phyloP scores from a whole-genome alignment of 2,113 vertebrate species.

The Passer montanus region DNA sequence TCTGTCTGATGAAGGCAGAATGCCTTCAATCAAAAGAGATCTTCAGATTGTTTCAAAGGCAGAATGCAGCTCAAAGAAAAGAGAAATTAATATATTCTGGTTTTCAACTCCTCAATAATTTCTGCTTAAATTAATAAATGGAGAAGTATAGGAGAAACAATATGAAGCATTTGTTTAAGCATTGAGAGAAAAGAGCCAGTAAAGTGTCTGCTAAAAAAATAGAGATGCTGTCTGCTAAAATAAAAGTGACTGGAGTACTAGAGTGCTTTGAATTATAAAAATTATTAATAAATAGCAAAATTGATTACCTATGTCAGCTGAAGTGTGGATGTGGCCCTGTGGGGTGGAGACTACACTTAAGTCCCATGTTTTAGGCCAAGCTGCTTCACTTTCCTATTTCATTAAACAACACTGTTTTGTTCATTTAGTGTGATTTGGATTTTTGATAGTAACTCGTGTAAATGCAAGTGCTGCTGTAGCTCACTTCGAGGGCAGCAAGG shows the following conservation, averaged over 20 bases:
- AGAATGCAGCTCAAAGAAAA: neutral
- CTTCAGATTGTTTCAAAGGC: neutral
- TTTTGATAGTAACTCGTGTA: neutral
- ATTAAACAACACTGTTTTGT: neutral
- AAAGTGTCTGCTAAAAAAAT: neutral
- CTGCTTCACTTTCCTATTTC: neutral
- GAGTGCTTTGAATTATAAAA: neutral
- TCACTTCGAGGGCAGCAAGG: neutral
- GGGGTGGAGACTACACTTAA: neutral
- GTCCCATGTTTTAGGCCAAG: neutral
- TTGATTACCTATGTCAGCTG: fast-evolving
- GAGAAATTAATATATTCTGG: neutral
- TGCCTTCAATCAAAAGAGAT: neutral
- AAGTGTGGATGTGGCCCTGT: neutral
- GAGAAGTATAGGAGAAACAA: neutral
- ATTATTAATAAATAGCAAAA: neutral
- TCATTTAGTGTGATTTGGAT: neutral
- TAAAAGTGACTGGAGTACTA: neutral
- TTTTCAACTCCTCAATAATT: neutral
- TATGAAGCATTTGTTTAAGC: neutral
- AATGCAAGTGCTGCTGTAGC: neutral
- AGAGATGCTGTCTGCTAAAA: neutral
- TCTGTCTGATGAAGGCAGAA: neutral
- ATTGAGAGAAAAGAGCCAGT: neutral
- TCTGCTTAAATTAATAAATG: neutral